Conservation (phyloP, 2,888 invertebrate species). For the Anarsia innoxiella region DNA sequence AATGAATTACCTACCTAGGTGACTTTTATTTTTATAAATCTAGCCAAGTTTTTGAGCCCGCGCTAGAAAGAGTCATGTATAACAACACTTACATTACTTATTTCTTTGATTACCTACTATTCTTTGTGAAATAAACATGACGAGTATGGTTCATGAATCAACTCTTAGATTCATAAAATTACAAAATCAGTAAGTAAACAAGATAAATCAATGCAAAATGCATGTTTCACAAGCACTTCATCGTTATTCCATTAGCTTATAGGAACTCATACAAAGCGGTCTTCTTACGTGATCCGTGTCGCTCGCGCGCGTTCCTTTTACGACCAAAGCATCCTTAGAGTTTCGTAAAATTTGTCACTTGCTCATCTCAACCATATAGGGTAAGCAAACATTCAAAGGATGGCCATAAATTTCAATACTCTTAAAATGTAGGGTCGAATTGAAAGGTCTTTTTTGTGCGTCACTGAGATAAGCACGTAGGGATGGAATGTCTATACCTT, state of each 20-base stretch:
- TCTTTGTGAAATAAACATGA: no score
- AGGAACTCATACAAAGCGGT: background rate
- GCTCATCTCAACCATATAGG: background rate
- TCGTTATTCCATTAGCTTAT: slow-evolving; percentile 4
- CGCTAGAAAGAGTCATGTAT: no score
- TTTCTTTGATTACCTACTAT: no score
- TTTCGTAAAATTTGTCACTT: background rate
- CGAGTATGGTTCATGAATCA: no score
- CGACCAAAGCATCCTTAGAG: slow-evolving; percentile 9
- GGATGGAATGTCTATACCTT: slow-evolving; percentile 12
- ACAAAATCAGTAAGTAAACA: no score
- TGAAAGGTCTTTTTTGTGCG: slow-evolving; percentile 50
- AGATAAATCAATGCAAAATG: no score
- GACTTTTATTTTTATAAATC: no score
- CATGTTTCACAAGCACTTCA: background rate
- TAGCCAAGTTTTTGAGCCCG: no score
- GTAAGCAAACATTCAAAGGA: slow-evolving; percentile 30
- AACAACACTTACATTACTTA: no score
- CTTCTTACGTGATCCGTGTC: background rate
- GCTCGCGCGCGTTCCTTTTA: slow-evolving; percentile 15
- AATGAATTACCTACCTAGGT: no score
- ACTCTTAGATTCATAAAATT: no score
- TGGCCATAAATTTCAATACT: slow-evolving; percentile 56
- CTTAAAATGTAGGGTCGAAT: slow-evolving; percentile 48
- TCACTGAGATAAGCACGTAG: slow-evolving; percentile 54